phyloP scores from a whole-genome alignment of 2,797 vertebrate species.

The Bradypodion ventrale region DNA sequence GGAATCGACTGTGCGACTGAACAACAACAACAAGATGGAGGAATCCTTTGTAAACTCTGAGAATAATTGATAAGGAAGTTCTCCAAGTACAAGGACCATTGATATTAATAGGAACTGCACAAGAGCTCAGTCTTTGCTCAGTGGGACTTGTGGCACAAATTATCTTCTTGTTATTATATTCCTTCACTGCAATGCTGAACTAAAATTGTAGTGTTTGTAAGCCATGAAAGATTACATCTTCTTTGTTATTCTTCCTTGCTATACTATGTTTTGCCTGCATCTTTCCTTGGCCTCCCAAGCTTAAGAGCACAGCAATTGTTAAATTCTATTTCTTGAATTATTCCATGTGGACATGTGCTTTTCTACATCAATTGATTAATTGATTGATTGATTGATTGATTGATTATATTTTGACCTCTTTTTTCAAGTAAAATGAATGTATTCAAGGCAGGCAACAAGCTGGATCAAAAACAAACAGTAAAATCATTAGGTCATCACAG shows the following conservation, averaged over 20 bases:
- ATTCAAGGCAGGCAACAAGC: no score
- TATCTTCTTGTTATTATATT: not conserved
- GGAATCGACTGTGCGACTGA: no score
- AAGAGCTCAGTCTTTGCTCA: not conserved
- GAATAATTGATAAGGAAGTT: not conserved
- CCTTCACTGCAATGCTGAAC: not conserved
- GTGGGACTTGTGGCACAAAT: not conserved
- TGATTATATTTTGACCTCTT: no score
- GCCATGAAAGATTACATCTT: not conserved
- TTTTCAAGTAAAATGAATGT: no score
- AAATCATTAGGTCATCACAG: no score
- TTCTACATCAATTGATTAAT: no score
- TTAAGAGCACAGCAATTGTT: no score
- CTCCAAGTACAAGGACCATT: not conserved
- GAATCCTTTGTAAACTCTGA: not conserved
- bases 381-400: no score
- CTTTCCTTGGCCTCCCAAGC: not conserved
- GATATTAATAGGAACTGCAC: not conserved
- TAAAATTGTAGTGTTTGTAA: not conserved
- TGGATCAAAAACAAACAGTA: no score
- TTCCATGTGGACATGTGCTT: not conserved
- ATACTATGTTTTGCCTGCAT: no score
- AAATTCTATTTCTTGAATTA: not conserved
- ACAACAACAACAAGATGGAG: no score
- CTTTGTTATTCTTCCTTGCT: not conserved